Base-by-base conservation (phyloP, 2,797 vertebrate species). In the Phataginus tricuspis region DNA sequence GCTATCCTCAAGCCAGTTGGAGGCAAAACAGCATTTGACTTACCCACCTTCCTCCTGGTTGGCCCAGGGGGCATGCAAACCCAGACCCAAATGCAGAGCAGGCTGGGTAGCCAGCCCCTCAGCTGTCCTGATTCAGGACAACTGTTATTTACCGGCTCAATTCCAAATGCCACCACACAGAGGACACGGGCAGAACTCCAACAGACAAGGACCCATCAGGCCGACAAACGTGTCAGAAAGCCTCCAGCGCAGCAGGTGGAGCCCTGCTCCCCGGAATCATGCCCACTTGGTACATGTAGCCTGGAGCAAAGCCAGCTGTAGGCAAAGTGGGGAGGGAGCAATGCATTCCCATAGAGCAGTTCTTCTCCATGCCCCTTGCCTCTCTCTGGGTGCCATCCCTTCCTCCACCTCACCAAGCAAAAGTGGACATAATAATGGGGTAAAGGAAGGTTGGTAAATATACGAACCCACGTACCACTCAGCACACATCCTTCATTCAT, bases 301-400 rank as follows among this genome's bases (percentile, higher is more conserved):
- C 71, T 25, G 31, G 1, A 66, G 57, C 87, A 64, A 49, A 92
- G 84, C 49, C 87, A 71, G 83, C 29, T 4, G 6, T 16, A 10
- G 11, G n/a, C 31, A 74, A 90, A 64, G 15, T 7, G 51, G 57
- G 4, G 25, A 16, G 63, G n/a, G 29, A 18, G 49, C 29, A 15
- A 6, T 15, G 27, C 0, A 0, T 27, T 27, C 31, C 72, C 19
- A 19, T 0, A 9, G 51, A 45, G 37, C 0, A 0, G 1, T 23
- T 9, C 79, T 64, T 85, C 72, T 45, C 66, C 18, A 0, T 1
- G 7, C 21, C 68, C 59, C 13, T 12, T 1, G 4, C 3, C 18
- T 34, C 23, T 51, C 42, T 79, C 4, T 0, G 29, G 27, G 12
- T 18, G n/a, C 25, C 16, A 19, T 13, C 25, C 34, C 10, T 14